Base-by-base conservation (phyloP, 2,888 invertebrate genomes). In the Poecilobothrus nobilitatus region DNA sequence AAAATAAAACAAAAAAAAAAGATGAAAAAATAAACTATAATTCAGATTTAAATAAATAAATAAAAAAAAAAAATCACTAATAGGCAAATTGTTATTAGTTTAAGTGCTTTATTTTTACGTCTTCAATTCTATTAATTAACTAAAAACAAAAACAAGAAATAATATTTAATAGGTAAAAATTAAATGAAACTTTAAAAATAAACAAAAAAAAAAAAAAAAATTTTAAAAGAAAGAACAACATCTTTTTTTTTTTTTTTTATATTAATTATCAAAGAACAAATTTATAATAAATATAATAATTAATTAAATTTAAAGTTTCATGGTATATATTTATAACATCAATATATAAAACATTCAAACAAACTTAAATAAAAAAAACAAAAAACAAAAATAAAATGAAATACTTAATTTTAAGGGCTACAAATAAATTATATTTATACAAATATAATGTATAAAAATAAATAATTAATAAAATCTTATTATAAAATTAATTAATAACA, bases 41-140 rank as follows among this genome's bases (percentile, higher is more conserved):
- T 53, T 53, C 53, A 53, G n/a, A 53, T 53, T 53, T 53, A 53
- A 53, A 53, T 53, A 53, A n/a, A n/a, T n/a, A n/a, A n/a, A n/a
- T n/a, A n/a, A n/a, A n/a, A n/a, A n/a, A n/a, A n/a, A n/a, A 53
- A 18, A 41, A 18, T 53, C 53, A 53, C 53, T 53, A 53, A 53
- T 53, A 53, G 53, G 53, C 53, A 53, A 53, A 4, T 53, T 53
- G 53, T 53, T 53, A 53, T 53, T 53, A 53, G 53, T 53, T 53
- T 53, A 53, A 18, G 53, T 53, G 53, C 53, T 53, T 53, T 53
- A 53, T 53, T 53, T 41, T 53, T 53, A 53, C 53, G 15, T 53
- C 53, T 53, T 53, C 18, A 53, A 53, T 53, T 53, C 53, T 53
- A 53, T 53, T 18, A 37, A 53, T 53, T 53, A 37, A 53, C 18